These are phyloP conservation scores for Gasteruption jaculator DNA, from an alignment of 2,888 invertebrate genomes.

Conservation along the genomic window DNA sequence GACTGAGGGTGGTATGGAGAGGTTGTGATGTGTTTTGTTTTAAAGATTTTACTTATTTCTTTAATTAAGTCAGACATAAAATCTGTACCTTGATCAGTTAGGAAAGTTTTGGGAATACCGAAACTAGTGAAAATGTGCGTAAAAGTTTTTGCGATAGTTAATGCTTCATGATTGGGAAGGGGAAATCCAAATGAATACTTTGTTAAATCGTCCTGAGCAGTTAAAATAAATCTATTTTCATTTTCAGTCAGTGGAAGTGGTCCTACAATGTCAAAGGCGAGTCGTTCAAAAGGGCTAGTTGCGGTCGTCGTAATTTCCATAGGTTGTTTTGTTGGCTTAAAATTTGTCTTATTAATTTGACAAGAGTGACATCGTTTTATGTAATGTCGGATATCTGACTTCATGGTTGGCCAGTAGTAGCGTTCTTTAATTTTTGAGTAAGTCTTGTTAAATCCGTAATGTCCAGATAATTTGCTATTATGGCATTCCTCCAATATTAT, in stretches of 20 bases:
- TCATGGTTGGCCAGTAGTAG: conserved; percentile 10
- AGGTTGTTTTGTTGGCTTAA: conserved; percentile 13
- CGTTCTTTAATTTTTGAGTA: conserved; percentile 10
- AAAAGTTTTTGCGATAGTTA: conserved; percentile 18
- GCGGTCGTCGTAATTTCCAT: conserved; percentile 21
- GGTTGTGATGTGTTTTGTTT: too few relatives aligned
- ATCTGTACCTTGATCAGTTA: conserved; percentile 24
- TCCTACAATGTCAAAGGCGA: too few relatives aligned
- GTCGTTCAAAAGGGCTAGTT: too few relatives aligned
- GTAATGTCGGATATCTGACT: conserved; percentile 6
- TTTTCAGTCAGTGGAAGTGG: too few relatives aligned
- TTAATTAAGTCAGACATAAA: conserved; percentile 21
- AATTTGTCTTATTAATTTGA: conserved; percentile 21
- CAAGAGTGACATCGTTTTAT: conserved; percentile 16
- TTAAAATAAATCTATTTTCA: conserved; percentile 22
- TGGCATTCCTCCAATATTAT: too few relatives aligned
- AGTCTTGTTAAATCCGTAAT: conserved; percentile 2
- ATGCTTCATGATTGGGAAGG: conserved; percentile 19
- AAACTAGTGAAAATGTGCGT: conserved; percentile 20
- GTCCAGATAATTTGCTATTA: conserved; percentile 9
- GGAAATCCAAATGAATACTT: conserved; percentile 15
- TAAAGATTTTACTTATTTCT: too few relatives aligned
- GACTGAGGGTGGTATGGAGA: too few relatives aligned
- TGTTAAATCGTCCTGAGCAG: conserved; percentile 16
- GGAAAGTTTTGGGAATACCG: conserved; percentile 22